phyloP scores from a whole-genome alignment of 2,888 invertebrate species.

The Drosophila siamana region DNA sequence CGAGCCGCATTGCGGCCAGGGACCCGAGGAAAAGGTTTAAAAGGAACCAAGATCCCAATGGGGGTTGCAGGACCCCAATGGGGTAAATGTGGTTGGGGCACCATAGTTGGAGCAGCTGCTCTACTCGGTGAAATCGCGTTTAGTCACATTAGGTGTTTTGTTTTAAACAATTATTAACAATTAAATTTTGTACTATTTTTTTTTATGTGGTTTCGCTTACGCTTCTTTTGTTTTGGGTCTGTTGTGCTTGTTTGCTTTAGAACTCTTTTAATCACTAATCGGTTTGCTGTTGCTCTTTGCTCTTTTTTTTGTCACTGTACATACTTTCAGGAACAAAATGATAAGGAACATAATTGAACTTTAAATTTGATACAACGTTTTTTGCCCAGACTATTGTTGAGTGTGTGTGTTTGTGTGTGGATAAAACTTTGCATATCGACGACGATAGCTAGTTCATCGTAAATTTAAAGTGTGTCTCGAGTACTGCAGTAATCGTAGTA shows the following conservation, averaged over 20 bases:
- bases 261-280: constrained; percentile 70
- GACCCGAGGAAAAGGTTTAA: background rate
- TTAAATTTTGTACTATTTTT: constrained; percentile 73
- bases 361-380: constrained; percentile 74
- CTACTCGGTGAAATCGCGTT: background rate
- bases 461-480: background rate
- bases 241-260: constrained; percentile 36
- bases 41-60: no score
- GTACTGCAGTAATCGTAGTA: constrained; percentile 25
- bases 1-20: constrained; percentile 14
- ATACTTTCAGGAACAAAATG: constrained; percentile 74
- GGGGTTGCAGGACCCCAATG: background rate
- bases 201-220: constrained; percentile 24
- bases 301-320: constrained; percentile 32
- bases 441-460: constrained; percentile 17
- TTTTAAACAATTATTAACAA: constrained; percentile 71
- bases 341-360: constrained; percentile 80
- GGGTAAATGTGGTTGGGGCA: background rate
- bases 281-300: constrained; percentile 51
- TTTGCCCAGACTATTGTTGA: constrained; percentile 73
- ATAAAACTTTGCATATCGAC: constrained; percentile 46
- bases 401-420: constrained; percentile 26
- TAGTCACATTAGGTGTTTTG: constrained; percentile 35
- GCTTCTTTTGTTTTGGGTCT: constrained; percentile 27
- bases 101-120: background rate